Percentiles rank a stretch among this genome's conserved stretches.
Conservation (phyloP, 2,113 vertebrate species). For the Cettia cetti region DNA sequence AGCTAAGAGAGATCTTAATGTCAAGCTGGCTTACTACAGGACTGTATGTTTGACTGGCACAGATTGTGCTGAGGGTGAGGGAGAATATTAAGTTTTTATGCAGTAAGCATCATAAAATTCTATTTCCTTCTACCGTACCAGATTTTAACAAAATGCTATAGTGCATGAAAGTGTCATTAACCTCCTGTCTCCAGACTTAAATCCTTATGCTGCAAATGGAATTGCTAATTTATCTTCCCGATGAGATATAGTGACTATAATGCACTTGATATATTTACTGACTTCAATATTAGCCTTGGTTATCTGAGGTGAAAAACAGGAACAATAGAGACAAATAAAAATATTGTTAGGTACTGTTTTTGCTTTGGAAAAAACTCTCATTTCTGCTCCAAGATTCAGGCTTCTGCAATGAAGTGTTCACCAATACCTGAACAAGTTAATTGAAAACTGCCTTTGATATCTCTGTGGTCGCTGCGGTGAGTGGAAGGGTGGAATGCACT, state of each 20-base stretch:
- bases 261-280: background rate
- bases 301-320: background rate
- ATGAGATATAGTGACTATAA: background rate
- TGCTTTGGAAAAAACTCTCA: background rate
- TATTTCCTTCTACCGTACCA: background rate
- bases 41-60: background rate
- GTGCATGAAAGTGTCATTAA: background rate
- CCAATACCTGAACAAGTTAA: background rate
- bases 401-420: background rate
- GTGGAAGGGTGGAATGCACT: background rate
- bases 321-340: background rate
- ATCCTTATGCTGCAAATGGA: background rate
- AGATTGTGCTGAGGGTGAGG: background rate
- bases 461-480: background rate
- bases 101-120: background rate
- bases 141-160: background rate
- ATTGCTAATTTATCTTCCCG: background rate
- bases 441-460: background rate
- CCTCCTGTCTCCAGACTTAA: background rate
- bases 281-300: background rate
- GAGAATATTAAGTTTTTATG: background rate
- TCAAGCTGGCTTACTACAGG: background rate
- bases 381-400: background rate
- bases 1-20: background rate
- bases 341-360: background rate